Base-by-base conservation (phyloP, 2,888 invertebrate genomes). In the Campoletis raptor region DNA sequence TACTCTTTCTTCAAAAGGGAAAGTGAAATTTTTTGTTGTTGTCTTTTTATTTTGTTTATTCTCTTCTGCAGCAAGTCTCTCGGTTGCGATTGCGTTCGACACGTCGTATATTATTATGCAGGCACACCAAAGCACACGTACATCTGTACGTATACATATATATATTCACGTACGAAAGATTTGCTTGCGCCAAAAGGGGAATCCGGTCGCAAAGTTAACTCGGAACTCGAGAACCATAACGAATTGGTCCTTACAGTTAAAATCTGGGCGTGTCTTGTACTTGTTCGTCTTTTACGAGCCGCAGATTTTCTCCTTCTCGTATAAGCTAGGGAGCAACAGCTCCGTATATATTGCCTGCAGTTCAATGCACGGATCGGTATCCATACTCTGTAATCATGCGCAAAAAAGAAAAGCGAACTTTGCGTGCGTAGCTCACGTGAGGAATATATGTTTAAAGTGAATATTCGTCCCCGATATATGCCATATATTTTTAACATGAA, bases 201-300 rank as follows among this genome's bases (percentile, higher is more conserved):
- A 84, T 84, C 36, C 73, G 52, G 67, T 64, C 69, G 69, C 82
- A 37, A 64, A 78, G 73, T 81, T 81, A 69, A 78, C 81, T 78
- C 61, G 77, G 64, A 81, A 81, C 78, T 78, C 74, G 78, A 82
- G 77, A 86, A 74, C 81, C 74, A 64, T 61, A 86, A 86, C 74
- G 74, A 86, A 84, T 86, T 84, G 84, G 84, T 64, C 81, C 81
- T 74, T 79, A 79, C 81, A 84, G 83, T 84, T 86, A 81, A 86
- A 84, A 84, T 84, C 86, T 74, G 86, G 84, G 86, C 86, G 86
- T 84, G 86, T 69, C 81, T 81, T 69, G 73, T 84, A 81, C 83
- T 86, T 78, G 73, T 74, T 78, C 78, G 73, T 72, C 78, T 84
- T 82, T 86, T 86, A 84, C 81, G 81, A 78, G 81, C 81, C 69